phyloP scores from a whole-genome alignment of 2,113 vertebrate genomes.

The Noturus placidus region DNA sequence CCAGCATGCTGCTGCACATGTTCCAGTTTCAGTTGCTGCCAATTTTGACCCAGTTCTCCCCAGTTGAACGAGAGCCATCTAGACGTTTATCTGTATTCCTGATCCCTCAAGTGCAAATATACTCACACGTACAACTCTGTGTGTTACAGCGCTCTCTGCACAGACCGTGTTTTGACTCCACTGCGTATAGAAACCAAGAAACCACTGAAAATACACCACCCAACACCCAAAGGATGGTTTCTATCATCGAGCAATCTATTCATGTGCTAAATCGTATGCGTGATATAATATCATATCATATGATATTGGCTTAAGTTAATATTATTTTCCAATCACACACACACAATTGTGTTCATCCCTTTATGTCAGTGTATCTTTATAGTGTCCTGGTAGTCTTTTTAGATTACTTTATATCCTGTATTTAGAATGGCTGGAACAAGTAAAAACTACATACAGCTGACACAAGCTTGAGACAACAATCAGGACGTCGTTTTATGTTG shows the following conservation, averaged over 20 bases:
- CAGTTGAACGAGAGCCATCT: background rate
- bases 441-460: background rate
- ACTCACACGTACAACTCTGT: background rate
- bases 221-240: background rate
- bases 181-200: background rate
- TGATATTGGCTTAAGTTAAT: background rate
- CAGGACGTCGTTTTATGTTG: background rate
- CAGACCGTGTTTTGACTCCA: too few relatives aligned
- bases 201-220: background rate
- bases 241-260: background rate
- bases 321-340: background rate
- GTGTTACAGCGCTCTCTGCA: background rate
- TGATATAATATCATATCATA: background rate
- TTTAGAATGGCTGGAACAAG: background rate
- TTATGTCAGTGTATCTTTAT: background rate
- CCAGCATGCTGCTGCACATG: background rate
- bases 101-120: background rate
- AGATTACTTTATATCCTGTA: background rate
- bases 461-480: background rate
- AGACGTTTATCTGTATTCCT: background rate
- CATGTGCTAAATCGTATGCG: background rate
- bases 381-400: background rate
- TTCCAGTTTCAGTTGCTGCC: background rate
- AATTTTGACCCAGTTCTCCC: background rate
- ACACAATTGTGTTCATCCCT: background rate